Evolutionary conservation across 2,113 vertebrate genomes (phyloP).

Genomic region (Gasterosteus aculeatus): DNA sequence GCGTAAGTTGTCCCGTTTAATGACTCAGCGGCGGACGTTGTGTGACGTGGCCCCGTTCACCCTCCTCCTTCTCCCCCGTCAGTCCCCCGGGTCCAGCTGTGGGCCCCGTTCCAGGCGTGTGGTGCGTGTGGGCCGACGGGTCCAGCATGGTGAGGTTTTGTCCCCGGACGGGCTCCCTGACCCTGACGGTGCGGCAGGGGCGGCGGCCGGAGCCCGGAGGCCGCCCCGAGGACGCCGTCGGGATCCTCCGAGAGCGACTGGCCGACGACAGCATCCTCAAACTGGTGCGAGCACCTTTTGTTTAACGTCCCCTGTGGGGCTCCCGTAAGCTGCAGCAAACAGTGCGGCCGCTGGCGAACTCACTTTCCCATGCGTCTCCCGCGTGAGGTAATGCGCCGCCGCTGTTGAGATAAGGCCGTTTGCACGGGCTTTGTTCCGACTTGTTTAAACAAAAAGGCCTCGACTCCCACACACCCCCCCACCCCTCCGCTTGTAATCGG

Average conservation of each 20-base stretch:
- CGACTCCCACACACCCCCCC: conserved; percentile 16
- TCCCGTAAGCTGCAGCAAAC: no score
- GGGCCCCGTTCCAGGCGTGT: conserved; percentile 70
- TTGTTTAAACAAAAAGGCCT: conserved; percentile 23
- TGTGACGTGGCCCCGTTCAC: no score
- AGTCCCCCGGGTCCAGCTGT: conserved; percentile 76
- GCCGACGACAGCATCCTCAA: conserved; percentile 77
- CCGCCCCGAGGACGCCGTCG: conserved; percentile 73
- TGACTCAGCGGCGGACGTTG: no score
- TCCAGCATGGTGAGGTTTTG: conserved; percentile 77
- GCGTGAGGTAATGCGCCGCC: neutral
- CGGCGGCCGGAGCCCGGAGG: conserved; percentile 17
- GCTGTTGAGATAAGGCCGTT: conserved; percentile 15
- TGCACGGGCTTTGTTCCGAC: conserved; percentile 2
- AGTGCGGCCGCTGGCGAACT: no score
- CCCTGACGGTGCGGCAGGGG: conserved; percentile 80
- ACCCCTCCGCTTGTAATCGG: neutral
- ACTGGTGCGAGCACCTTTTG: conserved; percentile 75
- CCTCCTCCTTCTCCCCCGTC: conserved; percentile 15
- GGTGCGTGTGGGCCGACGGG: conserved; percentile 77
- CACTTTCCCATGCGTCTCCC: neutral
- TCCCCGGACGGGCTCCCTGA: conserved; percentile 75
- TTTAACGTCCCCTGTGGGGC: no score
- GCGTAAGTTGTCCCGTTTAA: conserved; percentile 68
- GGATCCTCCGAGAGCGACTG: conserved; percentile 83